Percentiles rank a stretch among this genome's conserved stretches.
Evolutionary conservation across 1,140 invertebrate genomes (phyloP).

Genomic region (Diprion similis): DNA sequence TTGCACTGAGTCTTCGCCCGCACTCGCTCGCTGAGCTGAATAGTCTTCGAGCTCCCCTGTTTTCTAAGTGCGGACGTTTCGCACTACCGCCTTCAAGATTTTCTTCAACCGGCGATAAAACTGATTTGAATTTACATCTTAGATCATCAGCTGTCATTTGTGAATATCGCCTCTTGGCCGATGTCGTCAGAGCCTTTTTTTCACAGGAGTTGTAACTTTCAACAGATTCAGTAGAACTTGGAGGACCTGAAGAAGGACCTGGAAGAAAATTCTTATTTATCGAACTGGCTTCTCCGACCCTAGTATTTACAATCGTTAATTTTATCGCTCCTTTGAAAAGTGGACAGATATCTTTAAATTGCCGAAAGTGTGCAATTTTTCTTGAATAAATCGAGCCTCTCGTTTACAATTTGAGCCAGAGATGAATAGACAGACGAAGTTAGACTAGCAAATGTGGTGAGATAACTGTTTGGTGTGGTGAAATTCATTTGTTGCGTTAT

Average conservation of each 20-base stretch:
- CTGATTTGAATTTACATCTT: slow-evolving; percentile 42
- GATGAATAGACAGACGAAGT: too few relatives aligned
- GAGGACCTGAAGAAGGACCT: background rate
- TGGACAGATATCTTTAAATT: too few relatives aligned
- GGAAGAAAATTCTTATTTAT: background rate
- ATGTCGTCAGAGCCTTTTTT: background rate
- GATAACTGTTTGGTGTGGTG: too few relatives aligned
- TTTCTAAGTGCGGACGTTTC: slow-evolving; percentile 57
- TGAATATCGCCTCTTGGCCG: slow-evolving; percentile 43
- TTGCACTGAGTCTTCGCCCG: slow-evolving; percentile 22
- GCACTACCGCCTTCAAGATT: slow-evolving; percentile 38
- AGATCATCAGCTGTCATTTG: slow-evolving; percentile 42
- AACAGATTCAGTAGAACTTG: background rate
- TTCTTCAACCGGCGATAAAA: slow-evolving; percentile 56
- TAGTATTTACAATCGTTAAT: too few relatives aligned
- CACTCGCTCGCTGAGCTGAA: slow-evolving; percentile 46
- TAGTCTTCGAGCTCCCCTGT: slow-evolving; percentile 48
- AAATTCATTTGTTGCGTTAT: too few relatives aligned
- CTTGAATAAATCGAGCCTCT: too few relatives aligned
- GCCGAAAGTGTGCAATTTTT: too few relatives aligned
- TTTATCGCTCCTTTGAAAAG: too few relatives aligned
- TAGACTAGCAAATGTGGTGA: too few relatives aligned
- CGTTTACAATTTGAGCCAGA: too few relatives aligned
- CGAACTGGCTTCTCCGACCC: too few relatives aligned
- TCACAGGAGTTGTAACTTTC: background rate